Evolutionary conservation across 2,888 invertebrate species (phyloP).

Genomic region (Agonopterix alstromeriana): DNA sequence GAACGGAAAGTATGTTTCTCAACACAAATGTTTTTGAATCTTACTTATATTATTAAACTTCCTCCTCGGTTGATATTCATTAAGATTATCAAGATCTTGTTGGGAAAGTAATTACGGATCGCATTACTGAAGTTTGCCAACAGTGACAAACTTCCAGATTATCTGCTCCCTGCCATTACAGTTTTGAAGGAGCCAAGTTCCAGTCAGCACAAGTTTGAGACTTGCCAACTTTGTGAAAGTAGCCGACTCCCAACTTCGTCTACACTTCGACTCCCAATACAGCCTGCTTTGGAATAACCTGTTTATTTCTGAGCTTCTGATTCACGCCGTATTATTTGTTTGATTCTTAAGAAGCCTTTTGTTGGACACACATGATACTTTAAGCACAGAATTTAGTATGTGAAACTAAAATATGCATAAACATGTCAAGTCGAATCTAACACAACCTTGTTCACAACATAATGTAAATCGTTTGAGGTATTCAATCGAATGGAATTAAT

Average conservation of each 20-base stretch:
- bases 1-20: background rate
- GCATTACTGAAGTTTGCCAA: constrained; percentile 45
- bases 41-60: too few species aligned
- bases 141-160: constrained; percentile 58
- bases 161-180: constrained; percentile 56
- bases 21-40: background rate
- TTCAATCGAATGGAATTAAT: constrained; percentile 7
- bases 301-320: constrained; percentile 29
- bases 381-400: too few species aligned
- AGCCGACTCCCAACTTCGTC: constrained; percentile 27
- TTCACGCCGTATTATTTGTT: too few species aligned
- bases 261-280: constrained; percentile 24
- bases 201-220: constrained; percentile 36
- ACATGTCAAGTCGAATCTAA: too few species aligned
- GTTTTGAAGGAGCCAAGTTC: constrained; percentile 49
- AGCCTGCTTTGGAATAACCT: constrained; percentile 32
- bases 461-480: background rate
- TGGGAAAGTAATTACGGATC: constrained; percentile 46
- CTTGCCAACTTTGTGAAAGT: constrained; percentile 43
- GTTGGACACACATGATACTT: too few species aligned
- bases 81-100: constrained; percentile 27
- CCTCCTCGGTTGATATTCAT: constrained; percentile 7
- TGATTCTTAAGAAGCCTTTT: too few species aligned
- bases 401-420: too few species aligned
- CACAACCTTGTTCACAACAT: too few species aligned